Base-by-base conservation (phyloP, 1,140 invertebrate genomes). In the Apis florea region DNA sequence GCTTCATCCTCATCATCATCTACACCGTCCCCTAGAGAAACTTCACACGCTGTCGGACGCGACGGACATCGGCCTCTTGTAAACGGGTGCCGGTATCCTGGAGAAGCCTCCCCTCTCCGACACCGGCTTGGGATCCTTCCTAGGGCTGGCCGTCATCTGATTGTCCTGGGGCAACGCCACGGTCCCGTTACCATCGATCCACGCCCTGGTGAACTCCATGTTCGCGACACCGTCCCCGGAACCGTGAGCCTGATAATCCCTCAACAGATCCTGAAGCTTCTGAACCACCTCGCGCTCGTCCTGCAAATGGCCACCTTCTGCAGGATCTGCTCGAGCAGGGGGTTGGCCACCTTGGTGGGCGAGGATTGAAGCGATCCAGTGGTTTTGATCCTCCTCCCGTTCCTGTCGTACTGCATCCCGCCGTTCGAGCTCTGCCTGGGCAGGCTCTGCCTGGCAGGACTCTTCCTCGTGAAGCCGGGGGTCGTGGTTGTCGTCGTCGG, bases 111-210 rank as follows among this genome's bases (percentile, higher is more conserved):
- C 85, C 26, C 90, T 88, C 51, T 93, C 93, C 1, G 90, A 89
- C 17, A 87, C 80, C 0, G 92, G 85, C 75, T 94, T 94, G 0
- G 93, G 91, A 80, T 94, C 94, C 79, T 94, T 94, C 47, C 94
- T 84, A 0, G 94, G 94, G 82, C 90, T 93, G 1, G 91, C 90
- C 24, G 89, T 85, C 24, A 92, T 86, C 31, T 89, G 90, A 26
- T 87, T 90, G 24, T 94, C 93, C 47, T 91, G 84, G 10, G 90
- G 89, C 59, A 93, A 73, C 11, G 84, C 95, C 17, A 96, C 91
- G 84, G 95, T 95, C 2, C 95, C 96, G 89, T 96, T 96, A 82
- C 95, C 95, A 91, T 96, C 95, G n/a, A 96, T 95, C 96, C 96
- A 96, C n/a, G 95, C 95, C 47, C 95, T 95, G 12, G 96, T 95